Conservation (phyloP, 2,888 invertebrate species). For the Eutolmus rufibarbis region DNA sequence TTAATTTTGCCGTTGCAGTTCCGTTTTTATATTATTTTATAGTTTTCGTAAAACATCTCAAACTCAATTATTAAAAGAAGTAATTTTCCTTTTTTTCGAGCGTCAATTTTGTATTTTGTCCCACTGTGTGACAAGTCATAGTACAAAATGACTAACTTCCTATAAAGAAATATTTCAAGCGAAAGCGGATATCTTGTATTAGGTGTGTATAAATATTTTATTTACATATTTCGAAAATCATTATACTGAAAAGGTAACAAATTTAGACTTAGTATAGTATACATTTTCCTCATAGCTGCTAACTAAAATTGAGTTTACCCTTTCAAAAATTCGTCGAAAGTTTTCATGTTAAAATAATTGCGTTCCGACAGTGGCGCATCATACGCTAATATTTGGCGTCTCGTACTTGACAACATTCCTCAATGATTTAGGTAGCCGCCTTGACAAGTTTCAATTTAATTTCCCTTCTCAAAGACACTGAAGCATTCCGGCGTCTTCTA, state of each 20-base stretch:
- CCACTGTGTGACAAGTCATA: no score
- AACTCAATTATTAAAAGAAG: no score
- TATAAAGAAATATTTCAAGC: no score
- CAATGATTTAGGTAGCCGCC: not conserved
- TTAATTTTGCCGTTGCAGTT: no score
- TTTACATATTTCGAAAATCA: no score
- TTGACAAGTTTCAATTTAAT: conserved; percentile 16
- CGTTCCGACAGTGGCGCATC: not conserved
- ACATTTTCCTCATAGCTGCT: not conserved
- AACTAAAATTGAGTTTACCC: not conserved
- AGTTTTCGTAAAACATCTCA: no score
- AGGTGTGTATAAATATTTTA: no score
- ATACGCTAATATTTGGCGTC: not conserved
- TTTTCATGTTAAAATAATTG: not conserved
- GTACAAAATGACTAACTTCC: no score
- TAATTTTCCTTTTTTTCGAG: no score
- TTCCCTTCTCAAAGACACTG: not conserved
- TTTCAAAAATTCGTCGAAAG: not conserved
- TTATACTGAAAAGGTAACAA: not conserved
- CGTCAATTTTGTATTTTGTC: no score
- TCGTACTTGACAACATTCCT: not conserved
- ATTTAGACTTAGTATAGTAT: not conserved
- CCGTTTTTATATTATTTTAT: no score
- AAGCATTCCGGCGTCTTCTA: conserved; percentile 1
- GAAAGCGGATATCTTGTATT: no score